Base-by-base conservation (phyloP, 2,797 vertebrate species). In the Agapornis canus region DNA sequence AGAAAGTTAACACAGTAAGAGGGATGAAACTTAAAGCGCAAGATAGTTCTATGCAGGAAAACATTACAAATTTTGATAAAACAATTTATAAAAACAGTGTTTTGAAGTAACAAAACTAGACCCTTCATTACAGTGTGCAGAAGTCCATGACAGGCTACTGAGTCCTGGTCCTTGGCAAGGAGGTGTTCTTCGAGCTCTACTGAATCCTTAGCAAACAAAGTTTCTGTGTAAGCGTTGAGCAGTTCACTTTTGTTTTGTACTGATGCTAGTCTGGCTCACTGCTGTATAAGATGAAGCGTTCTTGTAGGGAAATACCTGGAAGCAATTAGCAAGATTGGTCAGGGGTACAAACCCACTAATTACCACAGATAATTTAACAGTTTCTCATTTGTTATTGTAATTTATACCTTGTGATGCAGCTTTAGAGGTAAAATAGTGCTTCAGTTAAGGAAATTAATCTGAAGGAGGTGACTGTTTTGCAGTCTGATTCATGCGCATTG, bases 391-490 rank as follows among this genome's bases (percentile, higher is more conserved):
- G 73, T 31, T 84, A 61, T 16, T 90, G 66, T 56, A 72, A 66
- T 71, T 73, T 49, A 42, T 71, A 85, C 39, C 15, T 70, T 90
- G 52, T 89, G 79, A 77, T 86, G 37, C 31, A 65, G 25, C 52
- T 86, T 82, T 61, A 79, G 57, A 80, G 37, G 60, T 48, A 49
- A 60, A 90, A 80, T 59, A 72, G 48, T 91, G n/a, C 42, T 88
- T 84, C 79, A 78, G 69, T 88, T 84, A 81, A 78, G 69, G 37
- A 79, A 92, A 92, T 88, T 51, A 61, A 82, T 77, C 89, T 92
- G 92, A 65, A 83, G 79, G 78, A 87, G 48, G 37, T 80, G 84
- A 39, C n/a, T 86, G 54, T 82, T 90, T 60, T 43, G 48, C 54
- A 45, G 20, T 92, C 64, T 92, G 57, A 90, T 90, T 94, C 84